phyloP scores from a whole-genome alignment of 2,113 vertebrate species.

The Henicopernis longicauda region DNA sequence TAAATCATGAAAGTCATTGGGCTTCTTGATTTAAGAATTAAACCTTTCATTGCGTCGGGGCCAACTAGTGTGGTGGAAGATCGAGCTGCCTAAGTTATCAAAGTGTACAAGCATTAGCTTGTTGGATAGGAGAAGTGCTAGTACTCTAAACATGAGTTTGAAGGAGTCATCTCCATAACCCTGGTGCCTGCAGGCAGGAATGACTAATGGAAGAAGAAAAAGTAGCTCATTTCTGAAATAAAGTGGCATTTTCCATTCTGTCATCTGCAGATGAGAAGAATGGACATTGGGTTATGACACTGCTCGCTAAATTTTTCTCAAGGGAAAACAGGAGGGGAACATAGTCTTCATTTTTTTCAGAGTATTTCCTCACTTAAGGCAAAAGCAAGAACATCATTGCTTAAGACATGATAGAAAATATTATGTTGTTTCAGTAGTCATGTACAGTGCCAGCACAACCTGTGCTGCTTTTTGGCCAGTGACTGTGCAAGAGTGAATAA shows the following conservation, averaged over 20 bases:
- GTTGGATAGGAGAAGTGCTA: neutral
- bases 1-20: neutral
- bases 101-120: neutral
- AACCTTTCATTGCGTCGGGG: neutral
- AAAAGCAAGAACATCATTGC: conserved; percentile 18
- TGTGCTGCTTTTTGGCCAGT: neutral
- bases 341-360: neutral
- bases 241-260: conserved; percentile 50
- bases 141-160: neutral
- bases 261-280: conserved; percentile 32
- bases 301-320: conserved; percentile 24
- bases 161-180: conserved; percentile 3
- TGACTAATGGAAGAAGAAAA: conserved; percentile 3
- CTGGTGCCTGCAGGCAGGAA: conserved; percentile 8
- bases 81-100: neutral
- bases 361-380: conserved; percentile 46
- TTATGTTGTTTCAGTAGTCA: neutral
- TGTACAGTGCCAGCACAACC: neutral
- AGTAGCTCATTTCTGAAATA: conserved; percentile 32
- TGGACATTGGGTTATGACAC: conserved; percentile 37
- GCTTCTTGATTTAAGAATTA: neutral
- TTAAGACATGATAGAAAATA: conserved; percentile 17
- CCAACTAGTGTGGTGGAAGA: neutral
- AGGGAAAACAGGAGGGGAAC: neutral
- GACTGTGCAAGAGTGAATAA: neutral